A percentile compares a stretch with the other conserved stretches of the same genome.
phyloP scores from a whole-genome alignment of 2,113 vertebrate genomes.

The Dinomys branickii region DNA sequence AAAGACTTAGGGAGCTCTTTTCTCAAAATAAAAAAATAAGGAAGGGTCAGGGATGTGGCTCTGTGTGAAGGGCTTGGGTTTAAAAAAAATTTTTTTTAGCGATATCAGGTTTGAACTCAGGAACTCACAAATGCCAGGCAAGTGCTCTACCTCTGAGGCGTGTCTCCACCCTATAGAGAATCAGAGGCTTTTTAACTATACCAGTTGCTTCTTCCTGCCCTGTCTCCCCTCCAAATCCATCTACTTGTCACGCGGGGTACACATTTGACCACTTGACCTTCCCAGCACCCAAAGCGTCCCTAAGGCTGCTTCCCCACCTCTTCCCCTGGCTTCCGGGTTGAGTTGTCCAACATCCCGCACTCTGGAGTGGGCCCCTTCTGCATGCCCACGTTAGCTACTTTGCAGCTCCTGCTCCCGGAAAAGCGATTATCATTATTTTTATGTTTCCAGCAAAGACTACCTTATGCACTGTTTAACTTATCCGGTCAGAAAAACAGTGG shows the following conservation, averaged over 20 bases:
- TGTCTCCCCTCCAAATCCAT: background rate
- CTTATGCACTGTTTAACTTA: background rate
- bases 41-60: background rate
- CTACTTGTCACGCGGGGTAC: background rate
- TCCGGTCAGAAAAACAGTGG: background rate
- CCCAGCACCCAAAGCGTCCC: background rate
- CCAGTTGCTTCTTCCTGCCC: constrained; percentile 4
- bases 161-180: background rate
- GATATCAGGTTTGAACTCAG: background rate
- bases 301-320: background rate
- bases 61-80: background rate
- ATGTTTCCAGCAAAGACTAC: background rate
- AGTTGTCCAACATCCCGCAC: too few relatives aligned
- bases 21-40: background rate
- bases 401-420: constrained; percentile 46
- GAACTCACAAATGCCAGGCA: background rate
- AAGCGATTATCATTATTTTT: background rate
- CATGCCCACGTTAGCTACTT: background rate
- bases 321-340: background rate
- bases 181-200: background rate
- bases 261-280: background rate
- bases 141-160: background rate
- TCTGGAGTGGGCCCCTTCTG: background rate
- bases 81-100: background rate
- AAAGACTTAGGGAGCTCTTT: background rate